These are phyloP conservation scores for Lithophane socia DNA, from an alignment of 2,888 invertebrate species.

Conservation along the genomic window DNA sequence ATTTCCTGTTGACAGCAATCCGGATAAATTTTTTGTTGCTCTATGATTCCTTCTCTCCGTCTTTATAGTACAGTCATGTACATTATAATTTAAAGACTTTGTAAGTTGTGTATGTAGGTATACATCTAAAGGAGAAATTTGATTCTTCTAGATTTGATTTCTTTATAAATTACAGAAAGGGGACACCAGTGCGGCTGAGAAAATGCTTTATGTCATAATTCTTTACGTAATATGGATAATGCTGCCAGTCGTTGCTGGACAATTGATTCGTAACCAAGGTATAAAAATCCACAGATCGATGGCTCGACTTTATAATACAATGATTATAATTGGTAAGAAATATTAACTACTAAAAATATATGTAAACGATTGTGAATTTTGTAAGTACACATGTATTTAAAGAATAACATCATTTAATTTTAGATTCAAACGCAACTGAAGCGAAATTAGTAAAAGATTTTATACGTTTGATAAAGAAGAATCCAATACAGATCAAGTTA, in stretches of 20 bases:
- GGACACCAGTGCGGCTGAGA: not conserved
- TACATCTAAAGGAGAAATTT: not conserved
- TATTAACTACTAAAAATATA: not conserved
- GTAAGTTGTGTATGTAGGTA: not conserved
- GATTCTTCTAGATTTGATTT: not conserved
- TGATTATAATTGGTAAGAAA: conserved; percentile 8
- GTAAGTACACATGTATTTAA: too few relatives aligned
- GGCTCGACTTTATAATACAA: conserved; percentile 17
- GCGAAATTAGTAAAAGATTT: conserved; percentile 23
- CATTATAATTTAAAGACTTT: not conserved
- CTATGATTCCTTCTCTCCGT: not conserved
- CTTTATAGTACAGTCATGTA: not conserved
- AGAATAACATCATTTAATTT: not conserved
- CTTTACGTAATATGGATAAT: not conserved
- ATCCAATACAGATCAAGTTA: conserved; percentile 3
- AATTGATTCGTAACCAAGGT: conserved; percentile 19
- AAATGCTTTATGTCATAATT: not conserved
- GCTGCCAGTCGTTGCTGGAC: conserved; percentile 20
- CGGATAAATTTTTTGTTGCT: not conserved
- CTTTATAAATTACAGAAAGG: not conserved
- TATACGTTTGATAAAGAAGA: conserved; percentile 25
- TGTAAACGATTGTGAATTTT: not conserved
- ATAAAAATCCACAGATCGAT: not conserved
- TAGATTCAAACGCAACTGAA: conserved; percentile 4
- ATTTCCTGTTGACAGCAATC: not conserved